Evolutionary conservation across 2,797 vertebrate genomes (phyloP), one percentile per base, ranked within the genome.

Genomic region (Naso thynnoides): DNA sequence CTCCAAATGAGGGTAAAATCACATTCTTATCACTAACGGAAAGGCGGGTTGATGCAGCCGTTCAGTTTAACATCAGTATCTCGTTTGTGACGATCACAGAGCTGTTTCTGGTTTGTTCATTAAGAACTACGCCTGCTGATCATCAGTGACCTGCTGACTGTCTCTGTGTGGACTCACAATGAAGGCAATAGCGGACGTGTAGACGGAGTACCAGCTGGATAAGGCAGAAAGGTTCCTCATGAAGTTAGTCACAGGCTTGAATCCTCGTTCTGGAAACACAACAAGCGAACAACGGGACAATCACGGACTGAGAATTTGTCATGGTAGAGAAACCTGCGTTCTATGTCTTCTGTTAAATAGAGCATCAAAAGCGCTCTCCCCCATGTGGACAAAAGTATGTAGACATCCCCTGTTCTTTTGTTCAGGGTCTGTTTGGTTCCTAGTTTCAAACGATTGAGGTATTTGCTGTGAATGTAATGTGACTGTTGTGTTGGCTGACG

Each of bases 161-260:
- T 8, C n/a, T 39, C 33, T 56, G 58, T 33, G 54, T 27, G 42
- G 8, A 94, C 97, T 97, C 93, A 99, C 97, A 64, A 97, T 97
- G 94, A 98, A 99, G 95, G 97, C 97, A 77, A 99, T 96, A 90
- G 94, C 96, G 65, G 98, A 98, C 21, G 98, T 99, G 93, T 99
- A 99, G 86, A 97, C 89, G 11, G 97, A 99, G 92, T 96, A 95
- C 98, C 98, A 99, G 92, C 96, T 96, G 45, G 96, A 98, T 93
- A 99, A 96, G 93, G 98, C 98, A 78, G 96, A 94, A 61, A 99
- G 96, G 92, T 99, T 98, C 93, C 96, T 97, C 94, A 94, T 93
- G 88, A 99, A 99, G 94, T 96, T 98, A 62, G 96, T 97, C 89
- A 99, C 95, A 0, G 98, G 98, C 90, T 94, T 97, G 94, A 97